Evolutionary conservation across 2,888 invertebrate genomes (phyloP), one percentile per base, ranked within the genome.

Genomic region (Heliconius aoede): DNA sequence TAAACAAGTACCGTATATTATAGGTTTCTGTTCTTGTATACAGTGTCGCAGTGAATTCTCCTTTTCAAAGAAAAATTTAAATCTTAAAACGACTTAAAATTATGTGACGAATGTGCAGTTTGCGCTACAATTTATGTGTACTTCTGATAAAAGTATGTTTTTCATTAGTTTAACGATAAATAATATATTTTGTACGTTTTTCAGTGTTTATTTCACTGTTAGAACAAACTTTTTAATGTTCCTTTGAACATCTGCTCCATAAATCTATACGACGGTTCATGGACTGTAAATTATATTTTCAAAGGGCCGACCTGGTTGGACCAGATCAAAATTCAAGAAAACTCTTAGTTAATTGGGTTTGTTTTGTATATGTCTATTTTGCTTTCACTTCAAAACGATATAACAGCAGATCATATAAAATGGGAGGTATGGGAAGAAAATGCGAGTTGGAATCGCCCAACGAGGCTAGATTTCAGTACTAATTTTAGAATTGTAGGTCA

Each of bases 201-300:
- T 71, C 74, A 69, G 46, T 73, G 75, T 76, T 74, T 75, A 77
- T 75, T 72, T 77, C 74, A 72, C 72, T 65, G 65, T 79, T 76
- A 58, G 55, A 65, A 67, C 75, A 72, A 80, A 72, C 62, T 79
- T 74, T 76, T 77, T 74, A 74, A 80, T 77, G 79, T 74, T 78
- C 68, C 64, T 65, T 69, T 51, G 74, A 79, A 79, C 80, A 81
- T 78, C 77, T 80, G 80, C 65, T 75, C 40, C 71, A 77, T 80
- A 78, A 79, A 77, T 80, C 77, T 74, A 68, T 76, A 73, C 77
- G 78, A 79, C 79, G 78, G 68, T 78, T 78, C 77, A 77, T 76
- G 76, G 76, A 72, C 77, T 76, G 78, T 69, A 79, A 80, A 78
- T 79, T 76, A 77, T 80, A 78, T 79, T 80, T 79, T 58, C 67